These are phyloP conservation scores for Aramus guarauna DNA, from an alignment of 2,113 vertebrate species.

Conservation along the genomic window DNA sequence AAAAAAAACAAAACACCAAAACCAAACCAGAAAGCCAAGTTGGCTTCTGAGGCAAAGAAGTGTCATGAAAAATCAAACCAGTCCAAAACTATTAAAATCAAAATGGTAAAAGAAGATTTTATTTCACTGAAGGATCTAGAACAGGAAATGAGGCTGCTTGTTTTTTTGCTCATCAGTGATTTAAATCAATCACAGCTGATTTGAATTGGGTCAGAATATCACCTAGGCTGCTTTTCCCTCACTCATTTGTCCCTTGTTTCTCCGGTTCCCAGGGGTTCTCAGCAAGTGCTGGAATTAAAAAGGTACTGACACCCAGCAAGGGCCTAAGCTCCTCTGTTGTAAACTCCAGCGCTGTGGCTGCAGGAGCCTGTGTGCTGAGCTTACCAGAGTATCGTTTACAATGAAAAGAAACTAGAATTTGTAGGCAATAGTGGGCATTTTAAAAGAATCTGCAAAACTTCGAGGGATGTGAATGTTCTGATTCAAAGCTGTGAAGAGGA, in stretches of 20 bases:
- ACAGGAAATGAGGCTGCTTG: not conserved
- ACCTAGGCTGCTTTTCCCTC: not conserved
- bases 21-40: too few relatives aligned
- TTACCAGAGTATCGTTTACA: accelerated
- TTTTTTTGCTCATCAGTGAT: not conserved
- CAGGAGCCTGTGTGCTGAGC: not conserved
- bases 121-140: not conserved
- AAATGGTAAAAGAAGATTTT: not conserved
- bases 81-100: not conserved
- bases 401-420: not conserved
- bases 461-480: not conserved
- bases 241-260: not conserved
- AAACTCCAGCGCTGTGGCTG: accelerated
- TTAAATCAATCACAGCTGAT: not conserved
- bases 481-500: not conserved
- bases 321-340: not conserved
- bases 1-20: not conserved
- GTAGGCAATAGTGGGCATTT: not conserved
- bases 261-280: not conserved
- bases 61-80: not conserved
- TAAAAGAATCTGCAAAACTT: not conserved
- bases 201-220: not conserved
- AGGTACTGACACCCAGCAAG: accelerated
- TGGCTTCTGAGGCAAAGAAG: not conserved
- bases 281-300: not conserved